Conservation (phyloP, 2,797 vertebrate species). For the Myripristis jacobus region DNA sequence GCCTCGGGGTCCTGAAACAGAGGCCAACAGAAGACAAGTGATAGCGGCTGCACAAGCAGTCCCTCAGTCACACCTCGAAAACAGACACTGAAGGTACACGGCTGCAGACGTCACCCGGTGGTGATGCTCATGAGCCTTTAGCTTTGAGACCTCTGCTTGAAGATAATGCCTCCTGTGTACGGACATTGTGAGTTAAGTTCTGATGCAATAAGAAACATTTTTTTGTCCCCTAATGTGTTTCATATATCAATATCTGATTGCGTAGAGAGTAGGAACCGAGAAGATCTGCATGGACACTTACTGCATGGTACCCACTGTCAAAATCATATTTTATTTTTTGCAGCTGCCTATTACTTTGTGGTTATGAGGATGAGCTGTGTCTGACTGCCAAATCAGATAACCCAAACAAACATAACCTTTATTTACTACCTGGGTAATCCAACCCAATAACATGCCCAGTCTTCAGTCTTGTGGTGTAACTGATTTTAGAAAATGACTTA, state of each 20-base stretch:
- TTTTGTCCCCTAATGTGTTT: constrained; percentile 39
- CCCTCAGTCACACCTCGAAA: constrained; percentile 38
- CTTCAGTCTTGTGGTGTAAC: not conserved
- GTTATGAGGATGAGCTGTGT: constrained; percentile 35
- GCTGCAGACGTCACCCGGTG: constrained; percentile 21
- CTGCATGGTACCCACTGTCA: constrained; percentile 75
- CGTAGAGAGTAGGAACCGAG: constrained; percentile 46
- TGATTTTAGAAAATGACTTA: constrained; percentile 17
- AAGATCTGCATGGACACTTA: constrained; percentile 78
- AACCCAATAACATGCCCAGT: not conserved
- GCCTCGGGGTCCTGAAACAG: constrained; percentile 48
- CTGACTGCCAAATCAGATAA: not conserved
- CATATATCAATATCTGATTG: constrained; percentile 47
- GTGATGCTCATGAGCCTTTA: constrained; percentile 29
- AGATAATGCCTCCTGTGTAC: constrained; percentile 17
- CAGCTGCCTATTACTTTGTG: constrained; percentile 33
- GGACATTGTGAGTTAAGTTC: constrained; percentile 27
- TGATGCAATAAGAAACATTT: constrained; percentile 30
- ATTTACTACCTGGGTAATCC: not conserved
- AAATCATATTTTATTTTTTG: constrained; percentile 37
- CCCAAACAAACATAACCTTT: not conserved
- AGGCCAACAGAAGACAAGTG: constrained; percentile 29
- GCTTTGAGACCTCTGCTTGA: constrained; percentile 34
- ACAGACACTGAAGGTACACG: constrained; percentile 14
- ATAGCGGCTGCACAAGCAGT: constrained; percentile 24